A percentile compares a stretch with the other conserved stretches of the same genome.
phyloP scores from a whole-genome alignment of 1,140 invertebrate species.

The Colletes gigas region DNA sequence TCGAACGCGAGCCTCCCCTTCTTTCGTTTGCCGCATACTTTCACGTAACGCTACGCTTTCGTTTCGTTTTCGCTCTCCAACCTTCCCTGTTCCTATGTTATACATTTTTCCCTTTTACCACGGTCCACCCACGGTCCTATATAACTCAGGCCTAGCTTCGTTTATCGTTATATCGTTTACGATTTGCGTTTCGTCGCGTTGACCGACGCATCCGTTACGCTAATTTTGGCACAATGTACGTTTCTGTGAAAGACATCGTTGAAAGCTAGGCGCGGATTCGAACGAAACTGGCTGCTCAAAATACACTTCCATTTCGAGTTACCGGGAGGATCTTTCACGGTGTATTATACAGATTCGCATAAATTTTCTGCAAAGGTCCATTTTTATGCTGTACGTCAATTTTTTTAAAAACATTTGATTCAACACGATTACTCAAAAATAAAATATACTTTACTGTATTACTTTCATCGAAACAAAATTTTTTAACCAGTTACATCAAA shows the following conservation, averaged over 20 bases:
- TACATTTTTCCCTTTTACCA: background rate
- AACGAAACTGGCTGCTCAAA: too few species aligned
- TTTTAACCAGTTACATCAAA: too few species aligned
- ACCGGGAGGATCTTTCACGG: too few species aligned
- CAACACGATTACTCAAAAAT: too few species aligned
- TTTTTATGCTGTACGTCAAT: too few species aligned
- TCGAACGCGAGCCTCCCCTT: background rate
- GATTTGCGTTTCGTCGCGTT: background rate
- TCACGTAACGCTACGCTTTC: slow-evolving; percentile 14
- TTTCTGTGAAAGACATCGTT: background rate
- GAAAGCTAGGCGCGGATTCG: background rate
- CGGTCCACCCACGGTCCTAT: slow-evolving; percentile 21
- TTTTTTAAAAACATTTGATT: too few species aligned
- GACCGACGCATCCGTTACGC: background rate
- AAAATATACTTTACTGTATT: too few species aligned
- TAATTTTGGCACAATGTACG: background rate
- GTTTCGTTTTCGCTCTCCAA: background rate
- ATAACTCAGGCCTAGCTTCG: slow-evolving; percentile 67
- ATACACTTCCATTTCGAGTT: too few species aligned
- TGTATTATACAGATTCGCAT: too few species aligned
- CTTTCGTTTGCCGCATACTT: slow-evolving; percentile 5
- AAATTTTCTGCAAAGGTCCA: too few species aligned
- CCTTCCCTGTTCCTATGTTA: background rate
- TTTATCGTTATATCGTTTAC: slow-evolving; percentile 61
- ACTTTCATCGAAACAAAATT: too few species aligned